phyloP scores from a whole-genome alignment of 2,888 invertebrate species.

The Drosophila sordidula region DNA sequence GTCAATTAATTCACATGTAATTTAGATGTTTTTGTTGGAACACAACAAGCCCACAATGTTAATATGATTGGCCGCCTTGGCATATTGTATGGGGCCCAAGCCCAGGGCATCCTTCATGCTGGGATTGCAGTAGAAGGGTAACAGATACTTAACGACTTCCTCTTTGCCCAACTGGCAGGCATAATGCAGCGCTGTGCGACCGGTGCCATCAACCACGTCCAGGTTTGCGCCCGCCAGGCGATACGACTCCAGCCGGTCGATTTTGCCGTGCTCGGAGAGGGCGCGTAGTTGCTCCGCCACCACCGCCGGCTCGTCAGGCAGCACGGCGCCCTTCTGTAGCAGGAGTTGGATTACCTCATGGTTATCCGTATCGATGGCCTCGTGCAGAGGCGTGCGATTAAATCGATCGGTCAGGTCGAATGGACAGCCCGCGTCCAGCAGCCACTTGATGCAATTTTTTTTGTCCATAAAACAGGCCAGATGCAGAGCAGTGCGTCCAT shows the following conservation, averaged over 20 bases:
- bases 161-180: slow-evolving; percentile 87
- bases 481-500: slow-evolving; percentile 92
- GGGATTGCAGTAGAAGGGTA: slow-evolving; percentile 85
- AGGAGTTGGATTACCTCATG: slow-evolving; percentile 88
- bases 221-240: slow-evolving; percentile 89
- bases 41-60: slow-evolving; percentile 40
- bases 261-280: slow-evolving; percentile 87
- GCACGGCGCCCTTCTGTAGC: slow-evolving; percentile 90
- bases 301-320: slow-evolving; percentile 86
- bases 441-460: slow-evolving; percentile 87
- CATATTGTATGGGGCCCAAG: slow-evolving; percentile 87
- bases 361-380: slow-evolving; percentile 89
- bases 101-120: slow-evolving; percentile 86
- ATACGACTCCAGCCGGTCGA: slow-evolving; percentile 87
- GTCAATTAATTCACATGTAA: neutral
- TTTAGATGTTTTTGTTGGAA: slow-evolving; percentile 10
- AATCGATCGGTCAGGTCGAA: slow-evolving; percentile 91
- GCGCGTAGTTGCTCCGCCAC: slow-evolving; percentile 89
- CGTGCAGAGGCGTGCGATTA: slow-evolving; percentile 90
- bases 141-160: slow-evolving; percentile 86
- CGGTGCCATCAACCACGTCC: slow-evolving; percentile 87
- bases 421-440: slow-evolving; percentile 91
- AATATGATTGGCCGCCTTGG: slow-evolving; percentile 69
- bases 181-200: slow-evolving; percentile 89
- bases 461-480: slow-evolving; percentile 91